Percentiles rank a stretch among this genome's conserved stretches.
Evolutionary conservation across 2,888 invertebrate genomes (phyloP).

Genomic region (Myopa tessellatipennis): DNA sequence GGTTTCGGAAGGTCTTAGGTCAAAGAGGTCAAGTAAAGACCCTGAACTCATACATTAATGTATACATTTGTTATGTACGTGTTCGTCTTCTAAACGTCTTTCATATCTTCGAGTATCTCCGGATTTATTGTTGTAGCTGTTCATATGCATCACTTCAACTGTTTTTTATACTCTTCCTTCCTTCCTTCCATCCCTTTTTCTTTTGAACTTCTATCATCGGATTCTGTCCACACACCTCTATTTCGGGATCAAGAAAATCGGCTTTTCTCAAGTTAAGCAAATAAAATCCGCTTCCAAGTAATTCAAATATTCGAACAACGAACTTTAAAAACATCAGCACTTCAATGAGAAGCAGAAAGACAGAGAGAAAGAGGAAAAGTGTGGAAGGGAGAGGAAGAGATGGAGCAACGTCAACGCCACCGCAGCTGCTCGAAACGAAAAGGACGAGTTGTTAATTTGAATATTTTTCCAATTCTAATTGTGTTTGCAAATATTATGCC

Average conservation of each 20-base stretch:
- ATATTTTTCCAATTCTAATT: constrained; percentile 58
- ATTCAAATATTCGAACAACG: constrained; percentile 26
- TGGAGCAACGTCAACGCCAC: not conserved
- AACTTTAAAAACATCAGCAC: constrained; percentile 6
- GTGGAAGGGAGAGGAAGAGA: not conserved
- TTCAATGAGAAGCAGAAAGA: not conserved
- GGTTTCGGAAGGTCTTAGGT: too few species aligned
- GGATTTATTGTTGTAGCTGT: too few species aligned
- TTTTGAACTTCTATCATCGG: not conserved
- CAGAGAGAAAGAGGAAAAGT: not conserved
- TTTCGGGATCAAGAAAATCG: constrained; percentile 29
- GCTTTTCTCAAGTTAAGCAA: constrained; percentile 30
- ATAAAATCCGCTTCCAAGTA: constrained; percentile 28
- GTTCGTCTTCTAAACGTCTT: too few species aligned
- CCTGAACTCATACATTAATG: too few species aligned
- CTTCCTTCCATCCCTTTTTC: not conserved
- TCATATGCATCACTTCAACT: not conserved
- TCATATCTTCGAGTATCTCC: too few species aligned
- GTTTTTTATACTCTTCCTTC: not conserved
- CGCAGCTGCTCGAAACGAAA: constrained; percentile 8
- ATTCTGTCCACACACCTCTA: constrained; percentile 23
- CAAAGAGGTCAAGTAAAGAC: too few species aligned
- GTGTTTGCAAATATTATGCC: constrained; percentile 55
- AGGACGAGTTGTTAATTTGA: constrained; percentile 49
- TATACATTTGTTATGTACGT: too few species aligned